These are phyloP conservation scores for Drosophila gaucha DNA, from an alignment of 2,888 invertebrate species.

Conservation along the genomic window DNA sequence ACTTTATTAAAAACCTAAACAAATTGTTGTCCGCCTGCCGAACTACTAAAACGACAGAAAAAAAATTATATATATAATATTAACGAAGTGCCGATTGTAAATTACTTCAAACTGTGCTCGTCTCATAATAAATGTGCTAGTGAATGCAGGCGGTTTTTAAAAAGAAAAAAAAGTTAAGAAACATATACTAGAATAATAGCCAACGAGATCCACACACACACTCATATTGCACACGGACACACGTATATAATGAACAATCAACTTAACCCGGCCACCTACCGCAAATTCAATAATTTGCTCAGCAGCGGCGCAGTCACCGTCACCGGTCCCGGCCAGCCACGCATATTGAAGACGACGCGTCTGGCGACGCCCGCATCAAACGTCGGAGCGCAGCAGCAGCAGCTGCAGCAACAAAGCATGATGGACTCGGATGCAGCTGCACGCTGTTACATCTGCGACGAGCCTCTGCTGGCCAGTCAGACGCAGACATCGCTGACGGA, in stretches of 20 bases:
- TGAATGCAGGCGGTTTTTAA: slow-evolving; percentile 21
- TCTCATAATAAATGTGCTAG: slow-evolving; percentile 10
- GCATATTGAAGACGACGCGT: slow-evolving; percentile 81
- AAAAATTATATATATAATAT: slow-evolving; percentile 25
- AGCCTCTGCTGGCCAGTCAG: slow-evolving; percentile 77
- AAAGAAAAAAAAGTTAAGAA: slow-evolving; percentile 14
- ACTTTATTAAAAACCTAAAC: slow-evolving; percentile 48
- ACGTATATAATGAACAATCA: slow-evolving; percentile 80
- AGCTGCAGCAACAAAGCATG: slow-evolving; percentile 59
- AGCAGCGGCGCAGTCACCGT: slow-evolving; percentile 85
- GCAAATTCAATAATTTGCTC: slow-evolving; percentile 84
- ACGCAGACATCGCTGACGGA: slow-evolving; percentile 82
- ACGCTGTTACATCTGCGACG: slow-evolving; percentile 85
- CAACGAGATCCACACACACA: slow-evolving; percentile 35
- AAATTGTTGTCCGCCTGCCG: slow-evolving; percentile 51
- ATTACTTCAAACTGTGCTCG: slow-evolving; percentile 1
- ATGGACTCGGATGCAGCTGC: slow-evolving; percentile 59
- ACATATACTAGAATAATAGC: slow-evolving; percentile 50
- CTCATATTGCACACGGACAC: slow-evolving; percentile 8
- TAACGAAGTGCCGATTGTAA: slow-evolving; percentile 8
- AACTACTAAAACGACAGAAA: slow-evolving; percentile 19
- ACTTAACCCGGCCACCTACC: slow-evolving; percentile 83
- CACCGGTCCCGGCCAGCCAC: slow-evolving; percentile 84
- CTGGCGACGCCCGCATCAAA: slow-evolving; percentile 57
- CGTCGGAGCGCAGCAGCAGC: slow-evolving; percentile 49